A percentile compares a stretch with the other conserved stretches of the same genome.
Evolutionary conservation across 2,113 vertebrate species (phyloP).

Genomic region (Calcarius ornatus): DNA sequence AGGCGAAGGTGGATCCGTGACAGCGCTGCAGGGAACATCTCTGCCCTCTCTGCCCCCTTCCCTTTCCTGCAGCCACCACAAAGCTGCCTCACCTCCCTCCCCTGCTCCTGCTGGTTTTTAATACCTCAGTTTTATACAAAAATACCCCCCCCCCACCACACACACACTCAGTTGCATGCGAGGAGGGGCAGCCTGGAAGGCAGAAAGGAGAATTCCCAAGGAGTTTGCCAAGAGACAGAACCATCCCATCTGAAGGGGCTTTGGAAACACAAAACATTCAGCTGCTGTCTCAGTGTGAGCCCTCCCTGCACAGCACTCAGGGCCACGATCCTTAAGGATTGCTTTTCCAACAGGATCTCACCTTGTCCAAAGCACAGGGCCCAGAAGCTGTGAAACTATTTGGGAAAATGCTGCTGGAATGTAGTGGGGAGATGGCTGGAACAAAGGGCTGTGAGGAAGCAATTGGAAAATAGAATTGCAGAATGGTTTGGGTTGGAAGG

Average conservation of each 20-base stretch:
- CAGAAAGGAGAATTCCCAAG: neutral
- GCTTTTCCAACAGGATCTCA: neutral
- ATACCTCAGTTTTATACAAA: neutral
- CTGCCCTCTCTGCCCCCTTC: neutral
- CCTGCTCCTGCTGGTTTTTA: neutral
- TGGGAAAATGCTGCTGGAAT: neutral
- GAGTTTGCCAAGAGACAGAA: neutral
- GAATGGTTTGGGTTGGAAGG: neutral
- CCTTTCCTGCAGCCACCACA: neutral
- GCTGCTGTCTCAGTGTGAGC: neutral
- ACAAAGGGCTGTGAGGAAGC: accelerated
- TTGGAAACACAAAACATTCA: neutral
- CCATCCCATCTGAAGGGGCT: neutral
- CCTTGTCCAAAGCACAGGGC: neutral
- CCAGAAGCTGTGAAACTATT: neutral
- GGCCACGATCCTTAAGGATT: neutral
- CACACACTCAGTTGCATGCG: neutral
- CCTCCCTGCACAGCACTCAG: neutral
- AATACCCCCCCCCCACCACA: neutral
- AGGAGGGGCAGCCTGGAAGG: neutral
- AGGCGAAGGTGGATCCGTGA: neutral
- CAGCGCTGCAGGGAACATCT: neutral
- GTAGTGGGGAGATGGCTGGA: accelerated
- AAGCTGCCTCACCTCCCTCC: neutral
- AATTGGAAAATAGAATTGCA: neutral